Evolutionary conservation across 2,797 vertebrate genomes (phyloP), one percentile per base, ranked within the genome.

Genomic region (Diplodus sargus): DNA sequence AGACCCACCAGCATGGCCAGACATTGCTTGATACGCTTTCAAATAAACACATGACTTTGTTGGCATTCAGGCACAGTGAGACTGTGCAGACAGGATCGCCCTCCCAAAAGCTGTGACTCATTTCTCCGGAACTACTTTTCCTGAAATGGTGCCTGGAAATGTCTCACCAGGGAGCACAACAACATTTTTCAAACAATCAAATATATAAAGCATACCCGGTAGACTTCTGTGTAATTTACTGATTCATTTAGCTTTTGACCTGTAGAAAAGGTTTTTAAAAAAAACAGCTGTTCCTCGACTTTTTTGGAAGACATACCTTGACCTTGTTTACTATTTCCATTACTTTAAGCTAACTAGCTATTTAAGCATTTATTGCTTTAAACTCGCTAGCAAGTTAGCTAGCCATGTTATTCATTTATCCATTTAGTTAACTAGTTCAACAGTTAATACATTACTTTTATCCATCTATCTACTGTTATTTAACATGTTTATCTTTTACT

Each of bases 91-190:
- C 76, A 22, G 49, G 25, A 22, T 61, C 39, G 18, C 56, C 49
- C 47, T 84, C 77, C 53, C 52, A 22, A 63, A 68, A 67, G 53
- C 72, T 47, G 39, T 90, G 82, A 91, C 60, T 89, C 86, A 89
- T 76, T 83, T 85, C 52, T 81, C 28, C 47, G 8, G 58, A 69
- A 20, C 53, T 22, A 20, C 65, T 78, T 52, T 25, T 78, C 67
- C 74, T 82, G 12, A 70, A 78, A 70, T 30, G 22, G 53, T 78
- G 30, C 64, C 60, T 79, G 72, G 62, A 84, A 91, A 84, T 69
- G 57, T 78, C 51, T 68, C 34, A 25, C 30, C 18, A 0, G 3
- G 15, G 56, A 69, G 43, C 42, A 47, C 13, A 22, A 16, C 25
- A 62, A 5, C 17, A 4, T 52, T 82, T 62, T 59, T 52, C n/a